phyloP scores from a whole-genome alignment of 2,797 vertebrate species.

The Huso huso region DNA sequence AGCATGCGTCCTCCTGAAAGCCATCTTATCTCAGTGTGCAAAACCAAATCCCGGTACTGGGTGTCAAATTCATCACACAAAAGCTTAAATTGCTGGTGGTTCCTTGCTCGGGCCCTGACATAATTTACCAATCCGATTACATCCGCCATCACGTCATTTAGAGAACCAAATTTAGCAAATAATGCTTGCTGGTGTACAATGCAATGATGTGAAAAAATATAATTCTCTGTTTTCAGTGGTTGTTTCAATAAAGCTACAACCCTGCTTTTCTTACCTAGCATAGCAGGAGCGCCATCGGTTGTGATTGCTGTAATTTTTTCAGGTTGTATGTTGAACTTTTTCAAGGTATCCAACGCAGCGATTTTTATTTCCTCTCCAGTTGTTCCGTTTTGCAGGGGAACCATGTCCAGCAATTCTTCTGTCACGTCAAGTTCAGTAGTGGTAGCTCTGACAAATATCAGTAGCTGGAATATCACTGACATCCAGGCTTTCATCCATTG shows the following conservation, averaged over 20 bases:
- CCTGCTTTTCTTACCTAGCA: background rate
- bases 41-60: background rate
- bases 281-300: background rate
- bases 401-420: conserved; percentile 7
- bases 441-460: background rate
- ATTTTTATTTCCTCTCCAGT: background rate
- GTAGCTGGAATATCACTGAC: background rate
- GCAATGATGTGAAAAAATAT: background rate
- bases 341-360: background rate
- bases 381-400: background rate
- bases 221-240: background rate
- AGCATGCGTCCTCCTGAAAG: background rate
- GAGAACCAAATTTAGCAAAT: background rate
- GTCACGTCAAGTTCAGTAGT: background rate
- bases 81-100: background rate
- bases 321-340: background rate
- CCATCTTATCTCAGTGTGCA: conserved; percentile 1
- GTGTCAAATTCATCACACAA: background rate
- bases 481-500: background rate
- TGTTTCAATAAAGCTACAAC: background rate
- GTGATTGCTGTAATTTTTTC: background rate
- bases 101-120: background rate
- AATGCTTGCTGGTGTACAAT: background rate
- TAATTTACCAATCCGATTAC: background rate
- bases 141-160: background rate